Percentiles rank a stretch among this genome's conserved stretches.
Conservation (phyloP, 2,797 vertebrate species). For the Microctenopoma steveboyesi region DNA sequence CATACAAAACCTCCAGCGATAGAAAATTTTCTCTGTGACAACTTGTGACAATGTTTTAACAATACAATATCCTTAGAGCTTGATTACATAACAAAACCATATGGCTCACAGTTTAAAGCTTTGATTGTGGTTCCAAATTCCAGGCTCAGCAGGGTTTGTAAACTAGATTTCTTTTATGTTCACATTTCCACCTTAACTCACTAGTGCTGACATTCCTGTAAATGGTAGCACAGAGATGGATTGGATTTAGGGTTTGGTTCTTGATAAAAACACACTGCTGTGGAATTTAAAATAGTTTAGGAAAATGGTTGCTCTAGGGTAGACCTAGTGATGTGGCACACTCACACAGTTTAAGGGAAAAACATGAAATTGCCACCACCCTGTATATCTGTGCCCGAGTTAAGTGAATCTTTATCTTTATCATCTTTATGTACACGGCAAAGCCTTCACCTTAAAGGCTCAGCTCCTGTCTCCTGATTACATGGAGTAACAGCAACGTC, state of each 20-base stretch:
- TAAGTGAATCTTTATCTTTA: conserved; percentile 38
- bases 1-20: background rate
- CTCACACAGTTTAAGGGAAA: background rate
- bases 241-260: background rate
- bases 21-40: background rate
- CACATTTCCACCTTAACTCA: conserved; percentile 11
- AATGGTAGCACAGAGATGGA: background rate
- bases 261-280: background rate
- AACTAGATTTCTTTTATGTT: background rate
- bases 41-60: background rate
- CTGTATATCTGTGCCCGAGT: conserved; percentile 40
- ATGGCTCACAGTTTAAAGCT: conserved; percentile 33
- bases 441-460: no score
- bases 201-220: background rate
- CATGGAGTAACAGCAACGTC: conserved; percentile 27
- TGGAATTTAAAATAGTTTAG: conserved; percentile 5
- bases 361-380: background rate
- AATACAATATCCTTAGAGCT: conserved; percentile 9
- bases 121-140: conserved; percentile 24
- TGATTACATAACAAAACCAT: conserved; percentile 34
- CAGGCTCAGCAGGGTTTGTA: conserved; percentile 17
- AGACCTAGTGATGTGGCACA: background rate
- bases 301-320: background rate
- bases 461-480: no score
- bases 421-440: conserved; percentile 9